Evolutionary conservation across 1,140 invertebrate genomes (phyloP), one percentile per base, ranked within the genome.

Genomic region (Drosophila trapezifrons): DNA sequence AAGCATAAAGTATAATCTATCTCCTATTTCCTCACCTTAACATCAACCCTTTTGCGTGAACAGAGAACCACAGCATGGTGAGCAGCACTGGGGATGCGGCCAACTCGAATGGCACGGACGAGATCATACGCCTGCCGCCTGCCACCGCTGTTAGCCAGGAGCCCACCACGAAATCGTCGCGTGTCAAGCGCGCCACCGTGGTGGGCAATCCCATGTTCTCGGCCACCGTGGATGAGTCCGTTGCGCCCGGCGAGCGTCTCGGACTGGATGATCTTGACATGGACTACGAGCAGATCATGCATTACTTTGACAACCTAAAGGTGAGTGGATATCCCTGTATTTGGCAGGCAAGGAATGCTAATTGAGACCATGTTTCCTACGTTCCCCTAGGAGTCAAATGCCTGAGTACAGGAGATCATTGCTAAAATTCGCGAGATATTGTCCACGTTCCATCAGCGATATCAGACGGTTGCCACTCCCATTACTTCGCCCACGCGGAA

Each of bases 271-370:
- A 96, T 92, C 93, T 97, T 66, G 97, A 97, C 80, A 97, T 99
- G 97, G 97, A 98, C 92, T 98, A 99, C 92, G 97, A 98, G 90
- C 97, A 98, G 94, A 97, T 99, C 91, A 97, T 98, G 96, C 96
- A 98, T 89, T 98, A 99, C 93, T 98, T 99, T 94, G 97, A 98
- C 93, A 98, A 98, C 94, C 94, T 99, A 83, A 99, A 99, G 94
- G 98, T 95, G 93, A 96, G 37, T 12, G 93, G n/a, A n/a, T n/a
- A n/a, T 29, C 3, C 2, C 29, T 45, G 10, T 9, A 9, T 0
- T 9, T 32, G 0, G 1, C 2, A 32, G 29, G 2, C 10, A 29
- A 8, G 27, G 1, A 15, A 32, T 8, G 8, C 35, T 25, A 10
- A 54, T 12, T 1, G 0, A 37, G 10, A 29, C 27, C 17, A n/a